Conservation (phyloP, 2,888 invertebrate species). For the Diarsia mendica region DNA sequence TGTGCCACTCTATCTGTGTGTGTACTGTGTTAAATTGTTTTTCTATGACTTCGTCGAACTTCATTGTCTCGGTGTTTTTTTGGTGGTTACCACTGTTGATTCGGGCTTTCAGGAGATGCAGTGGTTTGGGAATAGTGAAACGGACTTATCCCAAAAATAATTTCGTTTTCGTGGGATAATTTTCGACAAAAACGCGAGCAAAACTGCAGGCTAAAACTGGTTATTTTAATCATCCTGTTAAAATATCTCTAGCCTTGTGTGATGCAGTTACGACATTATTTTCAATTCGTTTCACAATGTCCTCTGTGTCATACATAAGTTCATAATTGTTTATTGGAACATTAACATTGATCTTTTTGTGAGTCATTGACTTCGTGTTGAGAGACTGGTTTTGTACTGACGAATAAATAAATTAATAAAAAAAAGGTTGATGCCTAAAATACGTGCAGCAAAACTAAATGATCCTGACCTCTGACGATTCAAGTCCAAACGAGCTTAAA, state of each 20-base stretch:
- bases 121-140: too few relatives aligned
- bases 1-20: too few relatives aligned
- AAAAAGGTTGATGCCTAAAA: neutral
- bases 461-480: neutral
- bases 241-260: slow-evolving; percentile 12
- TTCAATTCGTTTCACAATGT: slow-evolving; percentile 18
- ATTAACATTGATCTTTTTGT: slow-evolving; percentile 26
- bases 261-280: slow-evolving; percentile 16
- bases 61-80: too few relatives aligned
- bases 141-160: too few relatives aligned
- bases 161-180: neutral
- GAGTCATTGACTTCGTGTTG: slow-evolving; percentile 5
- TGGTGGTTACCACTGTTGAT: too few relatives aligned
- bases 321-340: slow-evolving; percentile 7
- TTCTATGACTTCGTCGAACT: too few relatives aligned
- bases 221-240: slow-evolving; percentile 1
- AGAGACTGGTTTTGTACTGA: neutral
- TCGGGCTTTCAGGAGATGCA: too few relatives aligned
- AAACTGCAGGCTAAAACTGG: neutral
- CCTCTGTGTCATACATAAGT: neutral
- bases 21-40: too few relatives aligned
- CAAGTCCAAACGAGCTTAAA: neutral
- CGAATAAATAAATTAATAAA: neutral
- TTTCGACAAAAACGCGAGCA: neutral
- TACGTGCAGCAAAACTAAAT: neutral